Evolutionary conservation across 2,113 vertebrate genomes (phyloP).

Genomic region (Trachemys scripta): DNA sequence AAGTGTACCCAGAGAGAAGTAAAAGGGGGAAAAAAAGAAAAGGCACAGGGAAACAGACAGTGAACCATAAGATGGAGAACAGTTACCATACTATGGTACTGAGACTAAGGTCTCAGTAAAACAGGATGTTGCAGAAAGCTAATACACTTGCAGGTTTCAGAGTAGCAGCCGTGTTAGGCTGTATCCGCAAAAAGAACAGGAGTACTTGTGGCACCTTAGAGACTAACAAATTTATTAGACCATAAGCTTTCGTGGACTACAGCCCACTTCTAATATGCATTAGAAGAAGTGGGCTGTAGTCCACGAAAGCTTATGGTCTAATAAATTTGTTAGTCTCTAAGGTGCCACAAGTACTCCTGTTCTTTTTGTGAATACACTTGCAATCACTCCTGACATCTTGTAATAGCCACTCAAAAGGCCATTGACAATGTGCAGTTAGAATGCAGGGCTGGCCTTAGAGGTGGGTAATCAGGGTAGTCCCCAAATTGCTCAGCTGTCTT

Average conservation of each 20-base stretch:
- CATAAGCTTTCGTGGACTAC: too few relatives aligned
- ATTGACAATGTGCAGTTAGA: neutral
- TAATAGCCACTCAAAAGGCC: neutral
- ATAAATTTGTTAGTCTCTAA: too few relatives aligned
- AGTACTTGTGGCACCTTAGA: too few relatives aligned
- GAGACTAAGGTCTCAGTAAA: rapidly evolving
- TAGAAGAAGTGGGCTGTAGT: too few relatives aligned
- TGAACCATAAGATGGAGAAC: neutral
- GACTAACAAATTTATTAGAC: too few relatives aligned
- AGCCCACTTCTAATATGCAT: too few relatives aligned
- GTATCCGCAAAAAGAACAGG: too few relatives aligned
- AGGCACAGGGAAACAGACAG: neutral
- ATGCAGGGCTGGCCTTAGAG: neutral
- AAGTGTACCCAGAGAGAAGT: rapidly evolving
- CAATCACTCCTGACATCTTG: neutral
- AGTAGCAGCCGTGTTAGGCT: too few relatives aligned
- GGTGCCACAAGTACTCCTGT: too few relatives aligned
- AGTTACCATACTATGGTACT: neutral
- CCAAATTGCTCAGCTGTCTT: neutral
- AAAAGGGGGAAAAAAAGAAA: rapidly evolving
- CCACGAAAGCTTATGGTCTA: too few relatives aligned
- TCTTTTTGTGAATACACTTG: neutral
- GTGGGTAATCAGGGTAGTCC: neutral
- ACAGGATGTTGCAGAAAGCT: neutral
- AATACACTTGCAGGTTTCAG: neutral